These are phyloP conservation scores for Tetramorium bicarinatum DNA, from an alignment of 2,888 invertebrate genomes.

Conservation along the genomic window DNA sequence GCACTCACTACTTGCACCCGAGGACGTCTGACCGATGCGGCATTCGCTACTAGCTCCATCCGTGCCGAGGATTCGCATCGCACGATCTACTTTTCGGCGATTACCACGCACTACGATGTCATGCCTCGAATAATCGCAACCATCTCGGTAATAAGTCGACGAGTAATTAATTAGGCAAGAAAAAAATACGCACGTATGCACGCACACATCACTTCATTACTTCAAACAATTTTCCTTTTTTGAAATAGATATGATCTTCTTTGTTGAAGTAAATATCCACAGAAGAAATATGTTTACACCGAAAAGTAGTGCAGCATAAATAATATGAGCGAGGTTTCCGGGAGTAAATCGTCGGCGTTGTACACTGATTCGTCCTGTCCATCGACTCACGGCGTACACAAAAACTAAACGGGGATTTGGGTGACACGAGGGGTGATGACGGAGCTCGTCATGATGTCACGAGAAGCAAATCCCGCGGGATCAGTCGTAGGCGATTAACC, in stretches of 20 bases:
- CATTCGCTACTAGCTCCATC: conserved; percentile 74
- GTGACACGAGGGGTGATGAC: neutral
- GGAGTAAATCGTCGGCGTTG: neutral
- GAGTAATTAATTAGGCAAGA: neutral
- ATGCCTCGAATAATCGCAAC: neutral
- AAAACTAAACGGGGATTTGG: neutral
- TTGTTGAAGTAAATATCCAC: neutral
- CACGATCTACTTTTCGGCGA: conserved; percentile 35
- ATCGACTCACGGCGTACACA: neutral
- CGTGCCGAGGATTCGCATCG: conserved; percentile 35
- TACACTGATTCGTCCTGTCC: neutral
- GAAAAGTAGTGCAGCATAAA: neutral
- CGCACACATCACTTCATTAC: neutral
- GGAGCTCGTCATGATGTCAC: neutral
- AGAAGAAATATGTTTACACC: conserved; percentile 12
- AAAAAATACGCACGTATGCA: neutral
- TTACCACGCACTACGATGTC: conserved; percentile 8
- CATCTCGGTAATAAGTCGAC: neutral
- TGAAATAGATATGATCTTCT: neutral
- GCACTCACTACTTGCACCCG: conserved; percentile 73
- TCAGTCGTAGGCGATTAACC: conserved; percentile 5
- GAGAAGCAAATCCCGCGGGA: conserved; percentile 10
- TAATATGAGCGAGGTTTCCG: neutral
- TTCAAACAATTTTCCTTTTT: neutral
- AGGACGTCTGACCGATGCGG: conserved; percentile 79